Percentiles rank a stretch among this genome's conserved stretches.
Conservation (phyloP, 2,797 vertebrate genomes). For the Propithecus deckenii region DNA sequence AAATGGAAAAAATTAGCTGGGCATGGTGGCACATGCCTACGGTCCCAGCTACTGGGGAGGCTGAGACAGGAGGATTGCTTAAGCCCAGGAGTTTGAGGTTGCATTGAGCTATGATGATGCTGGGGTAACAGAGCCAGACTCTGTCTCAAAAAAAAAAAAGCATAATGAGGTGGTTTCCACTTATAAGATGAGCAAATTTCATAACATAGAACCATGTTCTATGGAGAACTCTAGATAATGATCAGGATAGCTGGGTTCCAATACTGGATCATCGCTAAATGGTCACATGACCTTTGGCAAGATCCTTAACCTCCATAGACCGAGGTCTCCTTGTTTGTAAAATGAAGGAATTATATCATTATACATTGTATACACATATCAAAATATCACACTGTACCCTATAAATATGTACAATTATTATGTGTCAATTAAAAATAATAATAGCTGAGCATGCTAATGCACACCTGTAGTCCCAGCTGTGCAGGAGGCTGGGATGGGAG, state of each 20-base stretch:
- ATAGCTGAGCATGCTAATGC: too few relatives aligned
- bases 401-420: neutral
- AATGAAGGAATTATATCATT: neutral
- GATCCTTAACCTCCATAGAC: neutral
- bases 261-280: neutral
- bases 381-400: neutral
- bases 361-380: neutral
- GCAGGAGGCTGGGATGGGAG: too few relatives aligned
- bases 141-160: neutral
- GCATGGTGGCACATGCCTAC: too few relatives aligned
- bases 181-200: neutral
- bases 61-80: too few relatives aligned
- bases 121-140: too few relatives aligned
- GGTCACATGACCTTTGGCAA: neutral
- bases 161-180: neutral
- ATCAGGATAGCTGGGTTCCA: neutral
- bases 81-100: too few relatives aligned
- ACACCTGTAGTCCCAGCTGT: too few relatives aligned
- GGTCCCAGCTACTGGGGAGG: too few relatives aligned
- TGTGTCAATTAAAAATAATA: neutral
- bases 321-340: neutral
- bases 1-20: neutral
- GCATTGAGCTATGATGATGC: too few relatives aligned
- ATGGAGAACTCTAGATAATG: neutral
- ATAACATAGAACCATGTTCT: neutral